Evolutionary conservation across 1,140 invertebrate species (phyloP).

Genomic region (Zaprionus tsacasi): DNA sequence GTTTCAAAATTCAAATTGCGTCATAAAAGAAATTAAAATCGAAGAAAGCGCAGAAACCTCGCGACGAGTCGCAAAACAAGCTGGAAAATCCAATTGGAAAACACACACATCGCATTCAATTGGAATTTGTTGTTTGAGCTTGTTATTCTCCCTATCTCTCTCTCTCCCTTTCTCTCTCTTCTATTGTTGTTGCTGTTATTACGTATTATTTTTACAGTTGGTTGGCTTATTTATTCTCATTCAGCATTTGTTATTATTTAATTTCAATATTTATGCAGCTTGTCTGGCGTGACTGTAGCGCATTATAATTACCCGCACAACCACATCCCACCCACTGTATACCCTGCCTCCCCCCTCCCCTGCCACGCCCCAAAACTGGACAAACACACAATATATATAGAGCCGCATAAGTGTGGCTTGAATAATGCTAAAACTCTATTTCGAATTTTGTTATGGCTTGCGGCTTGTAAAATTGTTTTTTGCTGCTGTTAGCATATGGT

Average conservation of each 20-base stretch:
- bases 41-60: conserved; percentile 27
- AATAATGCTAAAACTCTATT: conserved; percentile 46
- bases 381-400: too few species aligned
- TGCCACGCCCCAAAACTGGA: conserved; percentile 6
- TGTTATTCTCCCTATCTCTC: conserved; percentile 15
- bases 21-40: conserved; percentile 74
- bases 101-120: conserved; percentile 45
- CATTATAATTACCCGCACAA: conserved; percentile 70
- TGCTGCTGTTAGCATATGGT: conserved; percentile 24
- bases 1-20: conserved; percentile 61
- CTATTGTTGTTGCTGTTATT: conserved; percentile 42
- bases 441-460: conserved; percentile 65
- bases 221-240: conserved; percentile 59
- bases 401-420: conserved; percentile 19
- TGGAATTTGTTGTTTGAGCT: conserved; percentile 43
- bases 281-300: conserved; percentile 76
- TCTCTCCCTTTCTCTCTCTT: conserved; percentile 15
- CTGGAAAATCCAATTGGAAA: conserved; percentile 20
- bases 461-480: conserved; percentile 27
- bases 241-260: conserved; percentile 75
- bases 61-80: background rate
- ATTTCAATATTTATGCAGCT: conserved; percentile 82
- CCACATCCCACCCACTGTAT: conserved; percentile 9
- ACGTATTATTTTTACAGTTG: conserved; percentile 81
- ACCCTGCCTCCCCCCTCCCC: background rate